Evolutionary conservation across 2,113 vertebrate species (phyloP).

Genomic region (Anser brachyrhynchus): DNA sequence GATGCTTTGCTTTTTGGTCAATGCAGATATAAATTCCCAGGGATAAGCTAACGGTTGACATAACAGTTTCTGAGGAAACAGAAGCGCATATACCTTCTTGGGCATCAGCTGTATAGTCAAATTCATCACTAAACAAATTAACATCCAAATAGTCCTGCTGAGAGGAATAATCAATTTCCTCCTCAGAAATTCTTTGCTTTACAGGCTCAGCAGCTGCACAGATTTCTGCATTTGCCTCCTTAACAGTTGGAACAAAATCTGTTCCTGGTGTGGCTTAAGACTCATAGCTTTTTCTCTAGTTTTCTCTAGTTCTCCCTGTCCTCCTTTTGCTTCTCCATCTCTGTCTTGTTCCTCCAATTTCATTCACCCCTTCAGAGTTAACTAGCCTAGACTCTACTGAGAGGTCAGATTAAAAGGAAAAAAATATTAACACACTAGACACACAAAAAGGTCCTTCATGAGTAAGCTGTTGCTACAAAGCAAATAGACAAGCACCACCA

Average conservation of each 20-base stretch:
- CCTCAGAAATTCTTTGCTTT: slow-evolving; percentile 8
- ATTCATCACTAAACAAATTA: slow-evolving; percentile 8
- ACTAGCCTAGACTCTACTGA: neutral
- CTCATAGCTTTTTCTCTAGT: neutral
- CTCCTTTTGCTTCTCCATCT: neutral
- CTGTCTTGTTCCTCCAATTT: neutral
- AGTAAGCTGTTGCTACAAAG: neutral
- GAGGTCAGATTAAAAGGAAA: neutral
- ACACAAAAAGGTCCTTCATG: neutral
- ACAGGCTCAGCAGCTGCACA: neutral
- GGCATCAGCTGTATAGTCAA: neutral
- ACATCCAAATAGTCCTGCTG: neutral
- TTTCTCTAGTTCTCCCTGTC: neutral
- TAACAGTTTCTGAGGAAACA: neutral
- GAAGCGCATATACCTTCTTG: neutral
- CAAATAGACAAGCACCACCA: neutral
- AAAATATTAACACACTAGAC: neutral
- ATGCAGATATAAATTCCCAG: neutral
- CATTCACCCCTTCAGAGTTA: neutral
- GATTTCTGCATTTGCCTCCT: neutral
- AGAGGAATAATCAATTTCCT: slow-evolving; percentile 40
- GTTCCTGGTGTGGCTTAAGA: neutral
- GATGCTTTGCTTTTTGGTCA: neutral
- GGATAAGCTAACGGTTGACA: neutral
- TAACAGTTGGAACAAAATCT: neutral